phyloP scores from a whole-genome alignment of 2,888 invertebrate genomes.

The Podotricha telesiphe region DNA sequence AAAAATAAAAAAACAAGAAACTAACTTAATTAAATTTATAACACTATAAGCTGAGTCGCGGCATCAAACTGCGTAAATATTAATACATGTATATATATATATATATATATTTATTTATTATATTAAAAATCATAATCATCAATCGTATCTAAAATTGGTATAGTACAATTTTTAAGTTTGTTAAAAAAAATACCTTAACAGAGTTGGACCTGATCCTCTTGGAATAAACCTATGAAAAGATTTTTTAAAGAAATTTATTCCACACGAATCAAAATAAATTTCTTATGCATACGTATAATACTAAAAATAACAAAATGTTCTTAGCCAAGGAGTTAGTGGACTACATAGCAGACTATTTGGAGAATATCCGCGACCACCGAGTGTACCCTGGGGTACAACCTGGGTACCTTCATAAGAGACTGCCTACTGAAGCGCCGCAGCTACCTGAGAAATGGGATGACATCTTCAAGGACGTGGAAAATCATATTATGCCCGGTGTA shows the following conservation, averaged over 20 bases:
- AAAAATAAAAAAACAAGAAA: background rate
- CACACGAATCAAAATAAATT: too few relatives aligned
- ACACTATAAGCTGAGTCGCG: too few relatives aligned
- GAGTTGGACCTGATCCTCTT: too few relatives aligned
- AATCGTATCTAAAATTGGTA: too few relatives aligned
- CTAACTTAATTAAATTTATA: constrained; percentile 6
- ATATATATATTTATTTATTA: too few relatives aligned
- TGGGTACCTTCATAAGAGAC: constrained; percentile 93
- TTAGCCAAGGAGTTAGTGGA: constrained; percentile 98
- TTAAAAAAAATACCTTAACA: too few relatives aligned
- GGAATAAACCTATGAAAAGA: too few relatives aligned
- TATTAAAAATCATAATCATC: too few relatives aligned
- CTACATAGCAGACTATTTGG: constrained; percentile 98
- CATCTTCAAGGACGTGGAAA: constrained; percentile 96
- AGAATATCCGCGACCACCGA: constrained; percentile 93
- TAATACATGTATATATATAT: too few relatives aligned
- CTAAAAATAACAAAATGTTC: background rate
- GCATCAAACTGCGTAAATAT: too few relatives aligned
- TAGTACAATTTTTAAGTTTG: too few relatives aligned
- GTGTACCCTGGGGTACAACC: constrained; percentile 98
- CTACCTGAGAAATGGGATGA: constrained; percentile 95
- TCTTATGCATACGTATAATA: constrained; percentile 1
- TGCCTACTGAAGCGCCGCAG: constrained; percentile 94
- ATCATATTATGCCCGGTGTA: constrained; percentile 98
- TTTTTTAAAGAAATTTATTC: too few relatives aligned